Evolutionary conservation across 2,888 invertebrate species (phyloP).

Genomic region (Platycnemis pennipes): DNA sequence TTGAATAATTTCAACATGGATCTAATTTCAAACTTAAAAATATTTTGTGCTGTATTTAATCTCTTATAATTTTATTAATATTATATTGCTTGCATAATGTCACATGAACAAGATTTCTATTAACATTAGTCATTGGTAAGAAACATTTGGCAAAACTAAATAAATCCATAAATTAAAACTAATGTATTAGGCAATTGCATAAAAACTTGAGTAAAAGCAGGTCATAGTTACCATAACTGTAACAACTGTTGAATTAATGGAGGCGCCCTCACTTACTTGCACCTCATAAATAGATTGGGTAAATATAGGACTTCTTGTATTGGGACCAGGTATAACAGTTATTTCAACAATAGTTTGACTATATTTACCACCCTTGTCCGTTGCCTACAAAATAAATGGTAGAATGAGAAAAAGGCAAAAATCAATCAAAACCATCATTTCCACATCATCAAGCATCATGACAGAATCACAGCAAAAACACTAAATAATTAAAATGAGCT

Average conservation of each 20-base stretch:
- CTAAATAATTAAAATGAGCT: too few species aligned
- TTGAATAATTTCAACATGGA: not conserved
- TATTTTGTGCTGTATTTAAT: not conserved
- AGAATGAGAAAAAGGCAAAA: too few species aligned
- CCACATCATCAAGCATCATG: too few species aligned
- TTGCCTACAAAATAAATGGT: conserved; percentile 79
- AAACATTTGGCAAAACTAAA: too few species aligned
- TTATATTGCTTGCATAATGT: too few species aligned
- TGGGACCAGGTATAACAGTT: conserved; percentile 91
- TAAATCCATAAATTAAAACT: too few species aligned
- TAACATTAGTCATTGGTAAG: too few species aligned
- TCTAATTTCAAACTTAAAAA: not conserved
- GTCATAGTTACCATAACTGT: conserved; percentile 84
- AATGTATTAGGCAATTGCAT: too few species aligned
- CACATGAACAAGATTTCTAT: too few species aligned
- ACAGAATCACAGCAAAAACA: too few species aligned
- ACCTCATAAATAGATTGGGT: conserved; percentile 91
- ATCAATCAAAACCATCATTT: too few species aligned
- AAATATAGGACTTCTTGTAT: conserved; percentile 90
- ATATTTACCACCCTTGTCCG: conserved; percentile 89
- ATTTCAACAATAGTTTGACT: conserved; percentile 94
- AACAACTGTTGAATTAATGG: conserved; percentile 91
- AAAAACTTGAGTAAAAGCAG: not conserved
- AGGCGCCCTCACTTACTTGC: conserved; percentile 93
- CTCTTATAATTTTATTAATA: not conserved